Evolutionary conservation across 1,140 invertebrate species (phyloP).

Genomic region (Drosophila rhopaloa): DNA sequence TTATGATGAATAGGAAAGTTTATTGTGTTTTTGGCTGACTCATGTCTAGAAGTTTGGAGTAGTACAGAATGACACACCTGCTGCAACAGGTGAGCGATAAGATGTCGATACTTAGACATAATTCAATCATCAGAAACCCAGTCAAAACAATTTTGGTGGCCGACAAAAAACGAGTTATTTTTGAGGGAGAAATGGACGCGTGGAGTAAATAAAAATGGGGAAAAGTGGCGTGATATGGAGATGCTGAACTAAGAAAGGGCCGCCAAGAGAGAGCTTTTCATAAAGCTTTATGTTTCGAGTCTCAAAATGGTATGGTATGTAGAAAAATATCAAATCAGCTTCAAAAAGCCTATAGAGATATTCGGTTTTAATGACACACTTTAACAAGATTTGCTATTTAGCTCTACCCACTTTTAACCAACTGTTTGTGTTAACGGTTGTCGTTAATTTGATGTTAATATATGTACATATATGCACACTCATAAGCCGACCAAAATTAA

Average conservation of each 20-base stretch:
- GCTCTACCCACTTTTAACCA: slow-evolving; percentile 17
- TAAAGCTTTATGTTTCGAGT: slow-evolving; percentile 1
- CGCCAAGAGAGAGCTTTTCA: slow-evolving; percentile 8
- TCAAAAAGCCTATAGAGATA: slow-evolving; percentile 27
- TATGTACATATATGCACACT: slow-evolving; percentile 21
- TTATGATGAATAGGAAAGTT: slow-evolving; percentile 7
- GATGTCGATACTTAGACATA: neutral
- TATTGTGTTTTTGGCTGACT: slow-evolving; percentile 15
- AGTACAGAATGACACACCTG: slow-evolving; percentile 26
- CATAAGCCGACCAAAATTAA: slow-evolving; percentile 16
- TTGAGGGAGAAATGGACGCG: slow-evolving; percentile 11
- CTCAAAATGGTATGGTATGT: slow-evolving; percentile 16
- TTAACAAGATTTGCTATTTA: slow-evolving; percentile 30
- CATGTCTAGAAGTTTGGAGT: slow-evolving; percentile 1
- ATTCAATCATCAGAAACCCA: slow-evolving; percentile 18
- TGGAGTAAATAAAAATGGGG: slow-evolving; percentile 62
- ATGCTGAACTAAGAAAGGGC: slow-evolving; percentile 4
- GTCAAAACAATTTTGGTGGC: slow-evolving; percentile 29
- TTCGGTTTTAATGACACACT: slow-evolving; percentile 29
- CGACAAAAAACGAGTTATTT: slow-evolving; percentile 36
- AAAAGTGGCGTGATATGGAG: slow-evolving; percentile 56
- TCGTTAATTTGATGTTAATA: slow-evolving; percentile 46
- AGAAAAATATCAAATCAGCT: slow-evolving; percentile 17
- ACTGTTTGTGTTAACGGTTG: slow-evolving; percentile 36
- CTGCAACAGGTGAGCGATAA: slow-evolving; percentile 36